Base-by-base conservation (phyloP, 2,797 vertebrate genomes). In the Pipistrellus pipistrellus region DNA sequence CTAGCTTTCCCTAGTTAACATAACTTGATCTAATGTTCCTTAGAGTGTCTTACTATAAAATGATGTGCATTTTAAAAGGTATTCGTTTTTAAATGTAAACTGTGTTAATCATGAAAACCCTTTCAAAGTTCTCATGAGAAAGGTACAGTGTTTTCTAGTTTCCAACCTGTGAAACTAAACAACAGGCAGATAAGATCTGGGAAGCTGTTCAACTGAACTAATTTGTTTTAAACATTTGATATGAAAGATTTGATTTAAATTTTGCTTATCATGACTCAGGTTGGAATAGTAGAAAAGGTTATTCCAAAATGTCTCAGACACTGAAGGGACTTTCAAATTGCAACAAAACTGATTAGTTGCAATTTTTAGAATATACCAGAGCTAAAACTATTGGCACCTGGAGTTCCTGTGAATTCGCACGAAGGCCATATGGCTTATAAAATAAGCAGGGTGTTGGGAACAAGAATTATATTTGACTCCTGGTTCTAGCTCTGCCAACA, bases 161-260 rank as follows among this genome's bases (percentile, higher is more conserved):
- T 91, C 73, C 92, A 87, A 93, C 66, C 81, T 95, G 83, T 76
- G 91, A 97, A 96, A 93, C 51, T 75, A 71, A 91, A 91, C 76
- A 93, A 93, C 89, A 95, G 66, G 82, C 44, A 95, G 94, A 95
- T 96, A 96, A 93, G 88, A 95, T 94, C 85, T 95, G 93, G 88
- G 83, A 97, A 97, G 59, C 64, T 76, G 59, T 91, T 97, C 95
- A 96, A 76, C 85, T 91, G 89, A 97, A 92, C 78, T 93, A 95
- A 96, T 96, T 96, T 97, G 92, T 81, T 97, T 95, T 83, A 91
- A 95, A 91, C 62, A 92, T 69, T 80, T 95, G 66, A 88, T 93
- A 91, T 44, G 68, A 88, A 94, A 85, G 89, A 91, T 81, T 95
- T 90, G 90, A 71, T 89, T 93, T 93, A 92, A 91, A 84, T 30